Base-by-base conservation (phyloP, 2,113 vertebrate genomes). In the Ptychochromis oligacanthus region DNA sequence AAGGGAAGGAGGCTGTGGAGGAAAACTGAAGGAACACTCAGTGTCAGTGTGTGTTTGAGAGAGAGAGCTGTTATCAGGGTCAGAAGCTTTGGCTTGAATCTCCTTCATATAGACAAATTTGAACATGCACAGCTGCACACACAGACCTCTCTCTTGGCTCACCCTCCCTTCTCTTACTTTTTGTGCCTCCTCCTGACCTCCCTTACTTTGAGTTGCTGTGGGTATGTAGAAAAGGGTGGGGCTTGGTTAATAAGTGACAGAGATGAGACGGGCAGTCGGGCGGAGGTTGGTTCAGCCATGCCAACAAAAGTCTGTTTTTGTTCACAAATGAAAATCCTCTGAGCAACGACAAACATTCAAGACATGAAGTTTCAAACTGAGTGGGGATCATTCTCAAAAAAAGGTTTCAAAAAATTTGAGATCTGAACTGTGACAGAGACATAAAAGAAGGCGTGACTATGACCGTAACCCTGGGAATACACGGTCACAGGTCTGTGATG, bases 221-320 rank as follows among this genome's bases (percentile, higher is more conserved):
- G 52, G 57, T 24, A 2, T 7, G 20, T 40, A 31, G 46, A 10
- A 12, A 17, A 8, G 85, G 77, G 87, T 5, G 83, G 60, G 38
- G 85, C 61, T 8, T 3, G 55, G 84, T 89, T 89, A 91, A 87
- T 88, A 22, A 88, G 65, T 82, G 75, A 72, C 85, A 81, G 77
- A 75, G 77, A 87, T 34, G 84, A 86, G 77, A 81, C 2, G 28
- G 60, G 46, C 57, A 65, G 86, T 64, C 31, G 17, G 65, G 52
- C 40, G 40, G 57, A 22, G 70, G 54, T 34, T 40, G 28, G 34
- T 38, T 0, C 46, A 57, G 28, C 12, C 38, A 7, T 34, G 58
- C 13, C 31, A 1, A 26, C 26, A 54, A 65, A 55, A 80, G 64
- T 31, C 40, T n/a, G 40, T 17, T 46, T 54, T 7, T 18, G 4